Evolutionary conservation across 2,113 vertebrate genomes (phyloP).

Genomic region (Lycocorax pyrrhopterus): DNA sequence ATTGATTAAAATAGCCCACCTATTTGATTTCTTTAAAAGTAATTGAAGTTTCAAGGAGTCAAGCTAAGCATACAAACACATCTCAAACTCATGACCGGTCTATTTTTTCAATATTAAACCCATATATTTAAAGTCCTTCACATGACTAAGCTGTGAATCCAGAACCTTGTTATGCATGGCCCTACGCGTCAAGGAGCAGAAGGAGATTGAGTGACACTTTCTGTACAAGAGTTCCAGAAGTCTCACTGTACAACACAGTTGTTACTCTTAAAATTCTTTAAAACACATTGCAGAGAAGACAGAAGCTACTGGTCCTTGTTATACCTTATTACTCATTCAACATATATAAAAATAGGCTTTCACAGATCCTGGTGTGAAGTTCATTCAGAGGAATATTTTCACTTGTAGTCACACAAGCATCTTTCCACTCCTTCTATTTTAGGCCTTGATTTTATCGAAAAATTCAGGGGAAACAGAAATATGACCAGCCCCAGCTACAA

Average conservation of each 20-base stretch:
- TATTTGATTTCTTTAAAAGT: not conserved
- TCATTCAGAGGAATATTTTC: not conserved
- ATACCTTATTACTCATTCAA: not conserved
- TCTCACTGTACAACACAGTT: not conserved
- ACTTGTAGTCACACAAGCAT: not conserved
- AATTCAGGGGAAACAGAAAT: not conserved
- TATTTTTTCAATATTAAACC: slow-evolving; percentile 39
- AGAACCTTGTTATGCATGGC: not conserved
- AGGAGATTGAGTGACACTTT: not conserved
- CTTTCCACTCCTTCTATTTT: not conserved
- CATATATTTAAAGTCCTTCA: slow-evolving; percentile 31
- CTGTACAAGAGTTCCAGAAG: not conserved
- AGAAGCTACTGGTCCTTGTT: not conserved
- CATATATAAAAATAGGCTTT: not conserved
- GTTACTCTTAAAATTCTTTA: not conserved
- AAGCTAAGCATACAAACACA: not conserved
- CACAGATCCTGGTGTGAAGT: not conserved
- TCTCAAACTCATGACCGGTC: not conserved
- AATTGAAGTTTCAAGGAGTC: not conserved
- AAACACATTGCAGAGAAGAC: not conserved
- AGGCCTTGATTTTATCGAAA: not conserved
- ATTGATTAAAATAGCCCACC: not conserved
- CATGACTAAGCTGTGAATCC: not conserved
- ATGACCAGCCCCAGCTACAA: not conserved
- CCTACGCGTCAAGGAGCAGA: not conserved